Evolutionary conservation across 2,888 invertebrate genomes (phyloP), one percentile per base, ranked within the genome.

Genomic region (Polylopha cassiicola): DNA sequence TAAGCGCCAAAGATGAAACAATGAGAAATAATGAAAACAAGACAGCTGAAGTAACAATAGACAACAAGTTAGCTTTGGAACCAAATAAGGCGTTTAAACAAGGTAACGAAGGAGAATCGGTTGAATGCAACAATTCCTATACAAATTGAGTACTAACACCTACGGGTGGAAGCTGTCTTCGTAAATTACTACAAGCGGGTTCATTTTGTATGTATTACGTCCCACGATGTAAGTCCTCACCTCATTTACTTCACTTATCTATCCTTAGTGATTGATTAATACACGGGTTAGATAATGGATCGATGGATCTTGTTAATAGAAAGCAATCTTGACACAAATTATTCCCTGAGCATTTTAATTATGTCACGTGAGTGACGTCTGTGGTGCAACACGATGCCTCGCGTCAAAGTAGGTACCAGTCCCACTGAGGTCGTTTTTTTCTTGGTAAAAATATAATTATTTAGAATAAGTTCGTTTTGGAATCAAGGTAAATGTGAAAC

Each of bases 141-240:
- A 30, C 30, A 30, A 36, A 20, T 21, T 21, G 34, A 36, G 41
- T 26, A 24, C 30, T 36, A 36, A 20, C 41, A 30, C 41, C 41
- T 11, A 41, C 41, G 30, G 11, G 16, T 16, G n/a, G 20, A 24
- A 36, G 30, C 29, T 26, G 41, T 36, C 41, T 41, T 30, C 34
- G 36, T 41, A 41, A 36, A 41, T 41, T 20, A 41, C 29, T 9
- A 21, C 26, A 36, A 18, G 29, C 24, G 30, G 34, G 34, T 30
- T 34, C 16, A 30, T 41, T 41, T 41, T 36, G 36, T 34, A 28
- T 39, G 29, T 36, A 41, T 34, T 30, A 9, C 30, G 4, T 24
- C 41, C 41, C 34, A 41, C 41, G 30, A n/a, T n/a, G 16, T 18
- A 28, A 11, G 29, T 41, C 28, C 15, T 34, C 39, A 34, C 30